phyloP scores from a whole-genome alignment of 2,888 invertebrate genomes.

The Odiellus spinosus region DNA sequence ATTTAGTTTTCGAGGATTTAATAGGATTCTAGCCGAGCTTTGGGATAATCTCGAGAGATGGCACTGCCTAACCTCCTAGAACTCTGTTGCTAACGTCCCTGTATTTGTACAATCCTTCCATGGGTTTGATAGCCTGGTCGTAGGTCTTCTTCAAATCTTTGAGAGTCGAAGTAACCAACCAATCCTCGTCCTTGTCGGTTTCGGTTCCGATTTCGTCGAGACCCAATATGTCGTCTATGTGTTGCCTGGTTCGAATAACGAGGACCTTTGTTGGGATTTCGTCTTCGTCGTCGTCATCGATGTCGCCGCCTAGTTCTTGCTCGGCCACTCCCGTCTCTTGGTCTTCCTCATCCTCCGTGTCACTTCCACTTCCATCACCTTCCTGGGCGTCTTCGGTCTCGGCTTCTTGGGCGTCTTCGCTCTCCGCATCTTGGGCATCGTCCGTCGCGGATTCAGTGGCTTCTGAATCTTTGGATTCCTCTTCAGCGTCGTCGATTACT shows the following conservation, averaged over 20 bases:
- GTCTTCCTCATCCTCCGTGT: background rate
- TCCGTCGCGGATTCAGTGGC: too few relatives aligned
- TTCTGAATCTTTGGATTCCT: too few relatives aligned
- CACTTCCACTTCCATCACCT: too few relatives aligned
- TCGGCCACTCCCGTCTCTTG: background rate
- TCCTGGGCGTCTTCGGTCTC: too few relatives aligned
- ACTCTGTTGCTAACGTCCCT: constrained; percentile 78
- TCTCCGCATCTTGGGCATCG: too few relatives aligned
- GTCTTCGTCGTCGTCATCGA: background rate
- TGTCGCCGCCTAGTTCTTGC: constrained; percentile 29
- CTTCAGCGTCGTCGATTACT: too few relatives aligned
- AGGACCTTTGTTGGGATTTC: background rate
- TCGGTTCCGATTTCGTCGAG: constrained; percentile 44
- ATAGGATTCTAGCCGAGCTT: too few relatives aligned
- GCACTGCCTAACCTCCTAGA: constrained; percentile 22
- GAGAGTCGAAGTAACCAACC: constrained; percentile 39
- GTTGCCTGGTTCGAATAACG: constrained; percentile 48
- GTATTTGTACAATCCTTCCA: constrained; percentile 80
- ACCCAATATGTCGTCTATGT: constrained; percentile 40
- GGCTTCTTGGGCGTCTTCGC: too few relatives aligned
- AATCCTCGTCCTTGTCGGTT: constrained; percentile 18
- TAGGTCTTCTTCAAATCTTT: constrained; percentile 70
- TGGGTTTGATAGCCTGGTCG: constrained; percentile 70
- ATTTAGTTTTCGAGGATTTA: too few relatives aligned
- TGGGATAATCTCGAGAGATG: too few relatives aligned